Conservation (phyloP, 2,797 vertebrate species). For the Acrossocheilus wenchowensis region DNA sequence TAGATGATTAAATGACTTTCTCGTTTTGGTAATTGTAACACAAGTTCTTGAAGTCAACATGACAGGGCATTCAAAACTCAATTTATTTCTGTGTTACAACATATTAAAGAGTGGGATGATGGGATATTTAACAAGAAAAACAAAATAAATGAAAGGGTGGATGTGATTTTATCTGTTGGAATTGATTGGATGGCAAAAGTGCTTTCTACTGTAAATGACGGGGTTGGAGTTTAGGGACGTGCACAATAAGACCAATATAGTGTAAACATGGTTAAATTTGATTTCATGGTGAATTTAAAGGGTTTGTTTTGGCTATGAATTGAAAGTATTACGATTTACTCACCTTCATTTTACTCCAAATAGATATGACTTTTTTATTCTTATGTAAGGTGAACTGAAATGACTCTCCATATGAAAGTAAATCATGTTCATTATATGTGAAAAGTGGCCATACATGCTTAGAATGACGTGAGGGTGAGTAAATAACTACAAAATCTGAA, state of each 20-base stretch:
- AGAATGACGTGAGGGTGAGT: neutral
- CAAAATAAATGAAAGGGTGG: neutral
- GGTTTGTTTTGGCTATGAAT: neutral
- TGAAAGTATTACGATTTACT: neutral
- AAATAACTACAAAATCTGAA: neutral
- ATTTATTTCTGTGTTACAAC: neutral
- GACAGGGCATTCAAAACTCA: neutral
- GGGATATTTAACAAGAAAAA: neutral
- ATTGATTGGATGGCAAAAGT: neutral
- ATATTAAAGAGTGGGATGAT: neutral
- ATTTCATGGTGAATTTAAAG: neutral
- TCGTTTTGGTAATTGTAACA: conserved; percentile 6
- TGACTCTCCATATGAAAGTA: neutral
- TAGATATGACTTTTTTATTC: neutral
- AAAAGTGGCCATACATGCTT: neutral
- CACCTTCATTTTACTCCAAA: neutral
- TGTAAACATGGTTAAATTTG: neutral
- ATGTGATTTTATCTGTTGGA: neutral
- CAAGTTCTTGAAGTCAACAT: neutral
- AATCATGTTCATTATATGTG: neutral
- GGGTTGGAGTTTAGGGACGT: too few species aligned
- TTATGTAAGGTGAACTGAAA: neutral
- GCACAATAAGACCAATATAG: neutral
- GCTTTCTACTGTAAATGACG: neutral
- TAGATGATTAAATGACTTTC: neutral